Evolutionary conservation across 2,888 invertebrate genomes (phyloP), one percentile per base, ranked within the genome.

Genomic region (Synanthedon vespiformis): DNA sequence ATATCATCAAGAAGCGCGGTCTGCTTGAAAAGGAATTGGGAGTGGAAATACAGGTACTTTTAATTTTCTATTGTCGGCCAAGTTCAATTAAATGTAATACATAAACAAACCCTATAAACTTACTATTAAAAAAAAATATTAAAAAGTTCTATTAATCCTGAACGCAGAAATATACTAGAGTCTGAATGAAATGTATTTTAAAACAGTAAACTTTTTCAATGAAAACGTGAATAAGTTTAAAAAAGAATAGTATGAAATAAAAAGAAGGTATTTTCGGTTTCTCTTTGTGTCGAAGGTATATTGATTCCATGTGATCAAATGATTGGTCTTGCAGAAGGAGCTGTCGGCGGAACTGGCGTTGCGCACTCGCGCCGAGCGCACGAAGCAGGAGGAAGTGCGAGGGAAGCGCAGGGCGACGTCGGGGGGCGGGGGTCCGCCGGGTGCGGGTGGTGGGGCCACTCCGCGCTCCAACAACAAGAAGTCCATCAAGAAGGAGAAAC

Each of bases 1-100:
- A 97, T 67, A 98, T 98, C 59, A 90, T 97, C 57, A 94, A 96
- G 68, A 97, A 97, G 72, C 89, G 98, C 60, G 94, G 94, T 1
- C 82, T 95, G 13, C 90, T 98, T 53, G 96, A 97, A 71, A 94
- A 95, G 65, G 95, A 95, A 74, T 88, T 98, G 54, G 95, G 95
- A 66, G 92, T 93, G 58, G 95, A 97, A 74, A 96, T 98, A 71
- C 95, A 95, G 91, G 92, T 92, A 57, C 11, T 5, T 8, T 34
- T 34, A 34, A 10, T 10, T 10, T 22, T 22, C 5, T 22, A 5
- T 22, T 22, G 22, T 22, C 5, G 34, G 5, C 34, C 10, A 34
- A 6, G 10, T 10, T 10, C 2, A 34, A 34, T 34, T 34, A 34
- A 34, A 34, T 22, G 5, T 22, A 22, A 5, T 34, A 34, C 10